Evolutionary conservation across 2,888 invertebrate species (phyloP), one percentile per base, ranked within the genome.

Genomic region (Polyploca ridens): DNA sequence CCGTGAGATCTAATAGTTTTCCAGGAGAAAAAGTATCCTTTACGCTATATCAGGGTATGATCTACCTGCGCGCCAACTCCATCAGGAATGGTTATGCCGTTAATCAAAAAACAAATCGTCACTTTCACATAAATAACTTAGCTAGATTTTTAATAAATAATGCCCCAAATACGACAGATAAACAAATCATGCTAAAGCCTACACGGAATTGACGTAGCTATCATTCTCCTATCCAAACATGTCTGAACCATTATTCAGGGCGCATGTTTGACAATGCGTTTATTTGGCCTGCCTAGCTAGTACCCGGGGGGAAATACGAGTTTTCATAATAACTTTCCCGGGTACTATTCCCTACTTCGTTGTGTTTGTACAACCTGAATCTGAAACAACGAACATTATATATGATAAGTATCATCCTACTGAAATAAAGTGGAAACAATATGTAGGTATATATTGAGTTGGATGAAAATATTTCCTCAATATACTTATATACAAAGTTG

Each of bases 161-260:
- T 46, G n/a, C n/a, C 54, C 19, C 54, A 54, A 19, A 19, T 54
- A 8, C 3, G 10, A 19, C 6, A 46, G 8, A 19, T 3, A 54
- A 54, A 19, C 16, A 10, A 16, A 10, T 10, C 54, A 54, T 19
- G 6, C 7, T 14, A 54, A 54, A 54, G n/a, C 54, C 19, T 54
- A n/a, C 19, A 19, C 10, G 54, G 54, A 4, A 54, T 54, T 54
- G 7, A 54, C 54, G 54, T 54, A 54, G 54, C 19, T 54, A 54
- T 54, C 54, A 54, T n/a, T 54, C 19, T 10, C 54, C 19, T 54
- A 54, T 54, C 8, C 19, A 54, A 54, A 54, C 54, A 54, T 54
- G 54, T 19, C 16, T 54, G 54, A n/a, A 54, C 19, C 54, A 54
- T 49, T 49, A 49, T 54, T 54, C 54, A 46, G 54, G 19, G 54